Conservation (phyloP, 2,888 invertebrate species). For the Tachina lurida region DNA sequence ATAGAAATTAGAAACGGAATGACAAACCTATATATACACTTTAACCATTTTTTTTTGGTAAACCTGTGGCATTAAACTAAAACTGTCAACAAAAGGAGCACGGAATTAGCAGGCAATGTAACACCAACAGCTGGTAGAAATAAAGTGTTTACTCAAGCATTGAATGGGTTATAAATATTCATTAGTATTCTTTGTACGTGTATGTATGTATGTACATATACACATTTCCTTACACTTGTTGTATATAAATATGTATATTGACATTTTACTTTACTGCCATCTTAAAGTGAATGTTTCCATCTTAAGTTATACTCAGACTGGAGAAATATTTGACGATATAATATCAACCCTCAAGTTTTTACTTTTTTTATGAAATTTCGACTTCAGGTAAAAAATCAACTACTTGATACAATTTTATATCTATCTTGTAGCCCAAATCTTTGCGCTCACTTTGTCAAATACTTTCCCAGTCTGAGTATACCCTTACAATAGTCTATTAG, state of each 20-base stretch:
- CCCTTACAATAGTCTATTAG: neutral
- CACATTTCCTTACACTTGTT: neutral
- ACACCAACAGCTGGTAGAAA: neutral
- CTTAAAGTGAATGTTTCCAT: neutral
- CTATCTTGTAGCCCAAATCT: too few species aligned
- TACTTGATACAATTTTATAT: too few species aligned
- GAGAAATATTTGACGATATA: neutral
- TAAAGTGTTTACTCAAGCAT: slow-evolving; percentile 16
- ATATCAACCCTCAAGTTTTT: too few species aligned
- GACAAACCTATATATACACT: too few species aligned
- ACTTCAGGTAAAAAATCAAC: too few species aligned
- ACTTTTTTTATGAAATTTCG: too few species aligned
- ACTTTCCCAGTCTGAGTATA: neutral
- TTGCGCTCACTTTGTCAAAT: neutral
- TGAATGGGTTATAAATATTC: slow-evolving; percentile 46
- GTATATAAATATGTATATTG: neutral
- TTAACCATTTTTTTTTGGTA: too few species aligned
- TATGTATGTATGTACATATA: neutral
- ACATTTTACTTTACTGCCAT: neutral
- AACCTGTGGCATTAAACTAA: neutral
- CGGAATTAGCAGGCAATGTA: neutral
- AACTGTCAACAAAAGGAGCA: neutral
- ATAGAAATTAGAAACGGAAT: too few species aligned
- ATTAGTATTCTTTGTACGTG: neutral
- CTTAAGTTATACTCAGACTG: neutral